Conservation (phyloP, 2,888 invertebrate genomes). For the Labia minor region DNA sequence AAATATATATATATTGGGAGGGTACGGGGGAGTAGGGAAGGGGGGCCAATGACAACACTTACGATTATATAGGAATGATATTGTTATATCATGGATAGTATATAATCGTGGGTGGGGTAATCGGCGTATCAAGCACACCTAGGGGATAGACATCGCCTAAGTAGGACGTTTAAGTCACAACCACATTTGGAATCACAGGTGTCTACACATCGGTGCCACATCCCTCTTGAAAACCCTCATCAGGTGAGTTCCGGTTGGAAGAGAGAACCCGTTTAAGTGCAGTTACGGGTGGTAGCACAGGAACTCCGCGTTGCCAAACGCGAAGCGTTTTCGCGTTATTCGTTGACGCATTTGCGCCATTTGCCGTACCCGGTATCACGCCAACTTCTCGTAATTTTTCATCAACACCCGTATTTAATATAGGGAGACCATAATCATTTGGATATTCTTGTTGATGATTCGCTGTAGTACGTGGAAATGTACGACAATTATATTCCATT, state of each 20-base stretch:
- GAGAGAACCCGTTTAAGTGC: conserved; percentile 74
- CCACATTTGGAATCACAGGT: neutral
- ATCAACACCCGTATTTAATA: conserved; percentile 34
- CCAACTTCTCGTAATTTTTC: conserved; percentile 32
- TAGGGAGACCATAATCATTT: conserved; percentile 66
- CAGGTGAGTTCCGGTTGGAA: conserved; percentile 74
- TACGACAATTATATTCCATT: conserved; percentile 48
- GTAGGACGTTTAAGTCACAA: neutral
- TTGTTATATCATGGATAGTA: neutral
- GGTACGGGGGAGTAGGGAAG: no score
- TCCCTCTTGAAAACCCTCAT: conserved; percentile 86
- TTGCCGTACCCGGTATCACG: conserved; percentile 31
- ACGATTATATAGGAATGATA: neutral
- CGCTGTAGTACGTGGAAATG: conserved; percentile 46
- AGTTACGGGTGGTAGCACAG: conserved; percentile 73
- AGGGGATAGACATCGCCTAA: neutral
- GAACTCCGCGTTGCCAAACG: conserved; percentile 79
- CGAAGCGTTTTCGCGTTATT: conserved; percentile 67
- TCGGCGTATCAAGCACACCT: neutral
- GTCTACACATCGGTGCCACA: conserved; percentile 81
- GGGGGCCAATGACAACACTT: neutral
- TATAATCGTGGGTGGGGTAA: neutral
- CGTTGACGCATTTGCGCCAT: conserved; percentile 30
- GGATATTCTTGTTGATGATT: conserved; percentile 48
- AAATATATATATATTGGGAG: no score